phyloP scores from a whole-genome alignment of 2,797 vertebrate genomes.

The Cheirogaleus major region DNA sequence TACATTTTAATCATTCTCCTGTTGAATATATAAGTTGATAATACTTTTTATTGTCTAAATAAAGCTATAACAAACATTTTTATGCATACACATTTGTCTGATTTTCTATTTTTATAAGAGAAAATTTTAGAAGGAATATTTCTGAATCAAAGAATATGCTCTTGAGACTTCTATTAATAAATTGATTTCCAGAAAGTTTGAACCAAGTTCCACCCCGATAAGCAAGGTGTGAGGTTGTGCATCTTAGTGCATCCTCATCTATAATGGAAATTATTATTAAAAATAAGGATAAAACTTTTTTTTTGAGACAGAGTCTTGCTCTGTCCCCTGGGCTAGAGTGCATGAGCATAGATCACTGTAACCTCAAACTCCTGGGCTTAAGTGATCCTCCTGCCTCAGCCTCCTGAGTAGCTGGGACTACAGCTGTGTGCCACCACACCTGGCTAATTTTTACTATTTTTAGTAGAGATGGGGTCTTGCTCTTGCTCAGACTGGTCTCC shows the following conservation, averaged over 20 bases:
- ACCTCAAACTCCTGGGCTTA: neutral
- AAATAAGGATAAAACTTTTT: conserved; percentile 19
- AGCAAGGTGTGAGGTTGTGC: neutral
- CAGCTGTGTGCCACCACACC: too few relatives aligned
- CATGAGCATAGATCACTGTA: neutral
- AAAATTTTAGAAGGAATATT: conserved; percentile 33
- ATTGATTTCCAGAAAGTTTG: neutral
- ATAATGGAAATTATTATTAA: conserved; percentile 18
- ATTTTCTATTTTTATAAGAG: conserved; percentile 3
- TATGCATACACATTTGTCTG: conserved; percentile 15
- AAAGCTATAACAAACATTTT: conserved; percentile 12
- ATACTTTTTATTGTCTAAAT: conserved; percentile 2
- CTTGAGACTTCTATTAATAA: neutral
- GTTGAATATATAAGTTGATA: neutral
- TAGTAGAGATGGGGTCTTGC: too few relatives aligned
- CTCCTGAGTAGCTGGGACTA: neutral
- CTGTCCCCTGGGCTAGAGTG: too few relatives aligned
- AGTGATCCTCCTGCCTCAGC: neutral
- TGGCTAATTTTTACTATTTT: neutral
- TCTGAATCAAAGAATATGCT: neutral
- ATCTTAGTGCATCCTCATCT: neutral
- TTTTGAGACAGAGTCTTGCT: neutral
- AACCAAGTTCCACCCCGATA: conserved; percentile 1
- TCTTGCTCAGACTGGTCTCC: neutral
- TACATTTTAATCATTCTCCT: neutral